These are phyloP conservation scores for Phalacrocorax brasilianus DNA, from an alignment of 2,113 vertebrate species.

Conservation along the genomic window DNA sequence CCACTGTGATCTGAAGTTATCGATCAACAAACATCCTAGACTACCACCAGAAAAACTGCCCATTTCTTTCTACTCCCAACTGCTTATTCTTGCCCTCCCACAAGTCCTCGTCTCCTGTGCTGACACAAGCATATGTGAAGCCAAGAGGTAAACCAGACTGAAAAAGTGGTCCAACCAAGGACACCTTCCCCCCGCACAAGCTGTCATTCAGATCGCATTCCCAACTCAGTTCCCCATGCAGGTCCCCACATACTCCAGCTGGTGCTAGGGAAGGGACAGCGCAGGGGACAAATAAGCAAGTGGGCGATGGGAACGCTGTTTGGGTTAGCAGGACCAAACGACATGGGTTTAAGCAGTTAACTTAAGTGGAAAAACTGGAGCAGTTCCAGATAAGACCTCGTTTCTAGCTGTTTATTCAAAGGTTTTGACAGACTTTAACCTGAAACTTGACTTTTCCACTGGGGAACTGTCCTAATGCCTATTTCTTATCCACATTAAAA, in stretches of 20 bases:
- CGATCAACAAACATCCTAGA: neutral
- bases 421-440: neutral
- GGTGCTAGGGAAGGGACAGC: neutral
- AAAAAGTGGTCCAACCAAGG: rapidly evolving
- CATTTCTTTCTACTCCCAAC: neutral
- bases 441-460: neutral
- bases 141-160: neutral
- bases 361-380: neutral
- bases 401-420: neutral
- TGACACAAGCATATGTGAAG: rapidly evolving
- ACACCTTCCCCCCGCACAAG: neutral
- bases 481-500: neutral
- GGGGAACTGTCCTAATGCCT: neutral
- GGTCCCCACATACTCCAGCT: neutral
- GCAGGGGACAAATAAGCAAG: neutral
- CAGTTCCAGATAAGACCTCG: neutral
- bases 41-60: neutral
- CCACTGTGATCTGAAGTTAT: neutral
- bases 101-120: neutral
- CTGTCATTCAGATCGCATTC: neutral
- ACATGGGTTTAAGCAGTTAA: neutral
- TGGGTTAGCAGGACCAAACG: neutral
- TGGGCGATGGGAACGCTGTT: rapidly evolving
- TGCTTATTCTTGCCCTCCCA: neutral
- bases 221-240: neutral